A percentile compares a stretch with the other conserved stretches of the same genome.
Evolutionary conservation across 1,140 invertebrate genomes (phyloP).

Genomic region (Diabrotica undecimpunctata): DNA sequence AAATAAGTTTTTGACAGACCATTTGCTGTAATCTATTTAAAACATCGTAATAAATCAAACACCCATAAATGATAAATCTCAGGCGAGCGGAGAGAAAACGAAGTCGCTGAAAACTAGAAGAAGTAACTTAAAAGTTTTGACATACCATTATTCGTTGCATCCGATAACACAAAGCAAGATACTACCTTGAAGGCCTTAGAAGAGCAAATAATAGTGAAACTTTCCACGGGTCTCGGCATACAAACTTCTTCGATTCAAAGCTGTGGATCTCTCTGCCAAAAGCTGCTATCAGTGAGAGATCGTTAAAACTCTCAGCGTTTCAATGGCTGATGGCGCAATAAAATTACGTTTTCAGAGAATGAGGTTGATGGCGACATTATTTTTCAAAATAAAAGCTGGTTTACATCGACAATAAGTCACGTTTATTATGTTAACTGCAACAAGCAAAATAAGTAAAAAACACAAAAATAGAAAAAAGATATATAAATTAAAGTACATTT

Average conservation of each 20-base stretch:
- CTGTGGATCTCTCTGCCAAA: slow-evolving; percentile 8
- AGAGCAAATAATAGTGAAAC: slow-evolving; percentile 19
- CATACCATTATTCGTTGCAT: slow-evolving; percentile 20
- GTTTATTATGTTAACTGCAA: too few species aligned
- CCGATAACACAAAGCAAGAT: slow-evolving; percentile 17
- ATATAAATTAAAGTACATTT: too few species aligned
- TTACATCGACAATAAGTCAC: too few species aligned
- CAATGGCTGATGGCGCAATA: slow-evolving; percentile 1
- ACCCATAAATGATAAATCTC: slow-evolving; percentile 16
- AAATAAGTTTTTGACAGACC: not conserved
- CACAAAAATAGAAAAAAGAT: too few species aligned
- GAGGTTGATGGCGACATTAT: not conserved
- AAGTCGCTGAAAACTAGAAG: slow-evolving; percentile 16
- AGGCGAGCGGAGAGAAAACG: not conserved
- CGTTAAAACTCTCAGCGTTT: slow-evolving; percentile 14
- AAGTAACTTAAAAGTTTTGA: slow-evolving; percentile 21
- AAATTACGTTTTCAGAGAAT: slow-evolving; percentile 3
- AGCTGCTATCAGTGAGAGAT: slow-evolving; percentile 17
- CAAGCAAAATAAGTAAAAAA: too few species aligned
- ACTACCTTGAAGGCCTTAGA: slow-evolving; percentile 18
- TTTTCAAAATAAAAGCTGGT: not conserved
- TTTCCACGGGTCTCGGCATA: slow-evolving; percentile 14
- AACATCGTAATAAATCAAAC: slow-evolving; percentile 10
- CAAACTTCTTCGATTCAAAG: slow-evolving; percentile 17
- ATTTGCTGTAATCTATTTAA: not conserved